Base-by-base conservation (phyloP, 1,140 invertebrate species). In the Paralvinella palmiformis region DNA sequence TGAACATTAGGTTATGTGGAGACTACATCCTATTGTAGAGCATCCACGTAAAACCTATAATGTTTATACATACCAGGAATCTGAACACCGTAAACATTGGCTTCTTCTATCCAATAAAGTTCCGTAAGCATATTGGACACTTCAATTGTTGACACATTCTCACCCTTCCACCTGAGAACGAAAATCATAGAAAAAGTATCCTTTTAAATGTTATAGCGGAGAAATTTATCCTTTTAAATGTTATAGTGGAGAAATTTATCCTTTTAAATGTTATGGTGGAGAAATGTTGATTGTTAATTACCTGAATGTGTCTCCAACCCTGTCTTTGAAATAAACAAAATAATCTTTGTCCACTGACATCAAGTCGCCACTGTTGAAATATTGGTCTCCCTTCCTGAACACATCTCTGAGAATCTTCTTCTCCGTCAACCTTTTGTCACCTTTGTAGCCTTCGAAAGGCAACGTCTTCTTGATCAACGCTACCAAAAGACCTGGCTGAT, bases 121-220 rank as follows among this genome's bases (percentile, higher is more conserved):
- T 63, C 35, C 15, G 71, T 64, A 7, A 77, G 32, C 2, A 75
- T 77, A 76, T 91, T 90, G 56, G 92, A 94, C 2, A 99, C 89
- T 83, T 99, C 96, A 2, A 90, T 91, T 1, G 96, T 98, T 10
- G 92, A 96, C 1, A 98, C 95, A 82, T 99, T 99, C 83, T 99
- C 96, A 10, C 96, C 94, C 81, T 94, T 94, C 84, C 84, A 86
- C 62, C 77, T 78, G 59, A 10, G 66, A 65, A 22, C 7, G 15
- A 10, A 55, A 31, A 15, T n/a, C n/a, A n/a, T n/a, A n/a, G n/a
- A n/a, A n/a, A n/a, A n/a, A n/a, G n/a, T n/a, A n/a, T n/a, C n/a
- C n/a, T n/a, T n/a, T n/a, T n/a, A n/a, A n/a, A n/a, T n/a, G n/a
- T n/a, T n/a, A n/a, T n/a, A n/a, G n/a, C n/a, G 37, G 37, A 41